Percentiles rank a stretch among this genome's conserved stretches.
These are phyloP conservation scores for Leucosticte australis DNA, from an alignment of 2,113 vertebrate genomes.

Conservation along the genomic window DNA sequence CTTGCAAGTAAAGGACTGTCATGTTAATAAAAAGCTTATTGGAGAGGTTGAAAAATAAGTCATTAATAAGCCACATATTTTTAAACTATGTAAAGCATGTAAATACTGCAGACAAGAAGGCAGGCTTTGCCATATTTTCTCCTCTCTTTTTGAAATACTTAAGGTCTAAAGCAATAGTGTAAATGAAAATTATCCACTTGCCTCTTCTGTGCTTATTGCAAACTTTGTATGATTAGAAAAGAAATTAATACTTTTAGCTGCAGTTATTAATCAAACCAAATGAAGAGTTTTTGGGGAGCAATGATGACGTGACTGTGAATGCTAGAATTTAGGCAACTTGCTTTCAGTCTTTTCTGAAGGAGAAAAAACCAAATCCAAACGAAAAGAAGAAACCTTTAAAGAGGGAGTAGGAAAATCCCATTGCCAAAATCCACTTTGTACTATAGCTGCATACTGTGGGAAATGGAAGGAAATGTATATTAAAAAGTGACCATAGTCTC, in stretches of 20 bases:
- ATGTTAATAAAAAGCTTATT: conserved; percentile 71
- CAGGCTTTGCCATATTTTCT: conserved; percentile 62
- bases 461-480: background rate
- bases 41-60: conserved; percentile 68
- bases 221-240: background rate
- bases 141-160: background rate
- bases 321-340: background rate
- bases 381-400: background rate
- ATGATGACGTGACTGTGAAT: background rate
- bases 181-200: background rate
- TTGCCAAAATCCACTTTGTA: background rate
- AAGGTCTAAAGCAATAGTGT: conserved; percentile 20
- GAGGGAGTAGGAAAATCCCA: background rate
- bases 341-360: background rate
- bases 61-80: conserved; percentile 79
- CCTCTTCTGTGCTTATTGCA: background rate
- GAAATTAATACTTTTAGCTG: background rate
- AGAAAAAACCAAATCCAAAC: background rate
- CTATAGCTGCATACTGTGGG: background rate
- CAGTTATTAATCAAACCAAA: background rate
- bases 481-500: background rate
- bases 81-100: conserved; percentile 73
- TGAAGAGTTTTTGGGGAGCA: background rate
- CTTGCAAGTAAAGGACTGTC: conserved; percentile 64
- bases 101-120: conserved; percentile 61